phyloP scores from a whole-genome alignment of 2,113 vertebrate genomes.

The Dolichallabes microphthalmus region DNA sequence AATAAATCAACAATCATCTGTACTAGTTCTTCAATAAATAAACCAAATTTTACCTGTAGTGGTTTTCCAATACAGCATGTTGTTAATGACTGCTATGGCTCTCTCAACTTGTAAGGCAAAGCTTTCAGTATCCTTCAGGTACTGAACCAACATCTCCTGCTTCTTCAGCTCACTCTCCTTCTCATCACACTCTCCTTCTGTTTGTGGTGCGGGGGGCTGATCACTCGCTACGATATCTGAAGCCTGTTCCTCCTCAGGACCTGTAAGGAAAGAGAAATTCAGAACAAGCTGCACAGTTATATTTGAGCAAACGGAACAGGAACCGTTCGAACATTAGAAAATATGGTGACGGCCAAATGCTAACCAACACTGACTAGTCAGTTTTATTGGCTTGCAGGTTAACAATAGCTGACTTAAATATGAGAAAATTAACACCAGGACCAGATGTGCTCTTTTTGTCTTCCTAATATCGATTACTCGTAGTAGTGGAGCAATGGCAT shows the following conservation, averaged over 20 bases:
- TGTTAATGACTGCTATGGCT: slow-evolving; percentile 83
- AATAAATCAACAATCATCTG: neutral
- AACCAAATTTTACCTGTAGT: slow-evolving; percentile 75
- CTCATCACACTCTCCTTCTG: slow-evolving; percentile 40
- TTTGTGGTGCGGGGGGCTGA: slow-evolving; percentile 54
- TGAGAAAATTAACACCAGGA: no score
- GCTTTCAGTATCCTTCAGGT: slow-evolving; percentile 85
- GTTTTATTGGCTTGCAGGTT: no score
- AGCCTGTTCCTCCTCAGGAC: slow-evolving; percentile 63
- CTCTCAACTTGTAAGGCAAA: slow-evolving; percentile 87
- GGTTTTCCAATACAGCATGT: slow-evolving; percentile 88
- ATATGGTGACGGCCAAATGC: no score
- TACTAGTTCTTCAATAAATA: neutral
- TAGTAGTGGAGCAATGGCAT: no score
- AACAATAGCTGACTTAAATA: no score
- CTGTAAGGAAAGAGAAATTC: slow-evolving; percentile 47
- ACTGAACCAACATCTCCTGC: slow-evolving; percentile 94
- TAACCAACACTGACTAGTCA: no score
- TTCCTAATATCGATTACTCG: no score
- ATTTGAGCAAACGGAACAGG: neutral
- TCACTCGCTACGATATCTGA: slow-evolving; percentile 50
- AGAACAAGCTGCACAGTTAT: neutral
- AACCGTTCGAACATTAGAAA: no score
- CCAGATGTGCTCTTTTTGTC: no score
- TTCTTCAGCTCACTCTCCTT: slow-evolving; percentile 77